These are phyloP conservation scores for Leptodirus hochenwartii DNA, from an alignment of 2,888 invertebrate genomes.

Conservation along the genomic window DNA sequence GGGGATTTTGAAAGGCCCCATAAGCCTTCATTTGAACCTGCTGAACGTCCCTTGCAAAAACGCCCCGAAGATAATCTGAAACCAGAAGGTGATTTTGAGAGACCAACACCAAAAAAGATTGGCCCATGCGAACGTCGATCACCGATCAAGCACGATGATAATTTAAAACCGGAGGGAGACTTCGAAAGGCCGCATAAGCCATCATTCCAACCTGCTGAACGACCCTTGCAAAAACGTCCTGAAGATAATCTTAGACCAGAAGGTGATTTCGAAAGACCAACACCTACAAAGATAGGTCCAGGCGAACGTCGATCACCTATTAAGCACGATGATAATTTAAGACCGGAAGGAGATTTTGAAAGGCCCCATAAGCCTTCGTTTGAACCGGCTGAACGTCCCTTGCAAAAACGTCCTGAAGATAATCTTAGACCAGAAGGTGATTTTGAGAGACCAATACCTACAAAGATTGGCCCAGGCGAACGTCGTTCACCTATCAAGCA, in stretches of 20 bases:
- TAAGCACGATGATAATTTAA: conserved; percentile 32
- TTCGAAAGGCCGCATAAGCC: conserved; percentile 27
- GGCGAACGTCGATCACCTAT: conserved; percentile 19
- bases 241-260: conserved; percentile 32
- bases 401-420: conserved; percentile 24
- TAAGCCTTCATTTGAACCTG: conserved; percentile 25
- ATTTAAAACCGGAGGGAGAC: conserved; percentile 32
- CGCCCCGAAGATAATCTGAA: conserved; percentile 29
- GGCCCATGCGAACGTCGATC: conserved; percentile 25
- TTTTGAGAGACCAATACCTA: conserved; percentile 26
- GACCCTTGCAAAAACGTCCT: conserved; percentile 31
- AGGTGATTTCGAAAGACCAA: conserved; percentile 26
- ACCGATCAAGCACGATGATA: conserved; percentile 31
- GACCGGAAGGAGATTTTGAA: conserved; percentile 35
- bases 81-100: conserved; percentile 27
- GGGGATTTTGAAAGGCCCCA: conserved; percentile 30
- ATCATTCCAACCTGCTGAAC: conserved; percentile 28
- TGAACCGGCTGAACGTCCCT: conserved; percentile 20
- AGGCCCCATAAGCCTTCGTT: conserved; percentile 23
- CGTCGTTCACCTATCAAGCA: conserved; percentile 33
- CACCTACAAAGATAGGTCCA: conserved; percentile 26
- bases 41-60: conserved; percentile 25
- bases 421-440: conserved; percentile 35
- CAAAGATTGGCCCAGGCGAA: conserved; percentile 29
- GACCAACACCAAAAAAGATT: conserved; percentile 20